phyloP scores from a whole-genome alignment of 2,113 vertebrate species.

The Fregetta grallaria region DNA sequence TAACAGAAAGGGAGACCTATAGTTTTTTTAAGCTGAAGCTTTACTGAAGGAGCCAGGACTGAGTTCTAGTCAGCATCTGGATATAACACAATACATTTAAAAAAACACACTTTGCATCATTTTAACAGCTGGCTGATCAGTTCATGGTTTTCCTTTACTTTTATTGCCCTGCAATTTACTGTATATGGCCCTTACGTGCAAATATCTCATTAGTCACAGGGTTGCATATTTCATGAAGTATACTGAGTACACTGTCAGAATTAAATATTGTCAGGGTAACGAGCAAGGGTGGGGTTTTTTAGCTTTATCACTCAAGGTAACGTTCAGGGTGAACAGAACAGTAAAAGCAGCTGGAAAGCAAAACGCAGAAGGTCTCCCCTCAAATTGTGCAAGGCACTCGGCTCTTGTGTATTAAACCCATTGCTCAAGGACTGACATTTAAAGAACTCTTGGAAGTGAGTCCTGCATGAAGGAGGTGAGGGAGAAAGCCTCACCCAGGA shows the following conservation, averaged over 20 bases:
- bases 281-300: constrained; percentile 52
- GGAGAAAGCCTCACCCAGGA: neutral
- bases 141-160: constrained; percentile 50
- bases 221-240: constrained; percentile 53
- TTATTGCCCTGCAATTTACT: constrained; percentile 36
- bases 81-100: constrained; percentile 41
- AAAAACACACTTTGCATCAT: constrained; percentile 20
- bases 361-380: neutral
- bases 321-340: constrained; percentile 58
- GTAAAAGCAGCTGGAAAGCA: constrained; percentile 60
- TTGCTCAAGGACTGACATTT: neutral
- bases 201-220: constrained; percentile 58
- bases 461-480: neutral
- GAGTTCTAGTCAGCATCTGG: constrained; percentile 12
- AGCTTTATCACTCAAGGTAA: constrained; percentile 72
- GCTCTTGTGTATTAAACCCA: neutral
- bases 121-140: constrained; percentile 57
- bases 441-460: neutral
- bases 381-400: neutral
- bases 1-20: neutral
- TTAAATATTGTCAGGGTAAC: constrained; percentile 70
- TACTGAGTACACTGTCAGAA: constrained; percentile 61
- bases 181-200: constrained; percentile 40
- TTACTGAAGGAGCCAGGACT: neutral
- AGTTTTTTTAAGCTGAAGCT: neutral